A percentile compares a stretch with the other conserved stretches of the same genome.
These are phyloP conservation scores for Ia io DNA, from an alignment of 2,113 vertebrate species.

Conservation along the genomic window DNA sequence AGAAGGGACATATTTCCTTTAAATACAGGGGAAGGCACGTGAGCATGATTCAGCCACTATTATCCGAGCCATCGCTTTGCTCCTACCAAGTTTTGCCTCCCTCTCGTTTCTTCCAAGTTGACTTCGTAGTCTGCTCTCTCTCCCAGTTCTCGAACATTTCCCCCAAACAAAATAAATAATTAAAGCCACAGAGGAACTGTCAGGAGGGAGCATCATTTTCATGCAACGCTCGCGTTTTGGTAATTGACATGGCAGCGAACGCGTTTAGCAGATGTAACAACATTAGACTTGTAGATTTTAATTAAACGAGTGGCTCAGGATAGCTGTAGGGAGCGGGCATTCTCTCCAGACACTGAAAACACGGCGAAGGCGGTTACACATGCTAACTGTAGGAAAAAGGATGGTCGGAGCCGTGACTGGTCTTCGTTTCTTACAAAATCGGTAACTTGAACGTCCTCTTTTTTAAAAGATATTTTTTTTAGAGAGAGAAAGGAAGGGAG, in stretches of 20 bases:
- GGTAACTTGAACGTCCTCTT: slow-evolving; percentile 60
- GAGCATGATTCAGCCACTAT: slow-evolving; percentile 1
- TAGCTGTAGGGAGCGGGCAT: slow-evolving; percentile 85
- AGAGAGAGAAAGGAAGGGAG: no score
- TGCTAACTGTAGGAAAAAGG: slow-evolving; percentile 83
- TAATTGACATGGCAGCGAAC: slow-evolving; percentile 89
- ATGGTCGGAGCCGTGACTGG: slow-evolving; percentile 67
- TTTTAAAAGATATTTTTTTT: no score
- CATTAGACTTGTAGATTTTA: slow-evolving; percentile 91
- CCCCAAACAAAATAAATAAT: slow-evolving; percentile 84
- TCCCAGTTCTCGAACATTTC: slow-evolving; percentile 72
- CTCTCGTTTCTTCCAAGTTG: slow-evolving; percentile 65
- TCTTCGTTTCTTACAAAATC: slow-evolving; percentile 71
- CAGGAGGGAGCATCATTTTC: slow-evolving; percentile 88
- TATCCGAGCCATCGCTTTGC: slow-evolving; percentile 31
- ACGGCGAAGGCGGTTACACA: slow-evolving; percentile 85
- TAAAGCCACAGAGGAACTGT: slow-evolving; percentile 83
- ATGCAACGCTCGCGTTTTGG: slow-evolving; percentile 86
- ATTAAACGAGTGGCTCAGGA: slow-evolving; percentile 88
- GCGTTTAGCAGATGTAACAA: slow-evolving; percentile 89
- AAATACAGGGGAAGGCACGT: background rate
- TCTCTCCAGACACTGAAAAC: slow-evolving; percentile 85
- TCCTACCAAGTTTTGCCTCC: slow-evolving; percentile 53
- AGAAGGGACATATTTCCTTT: slow-evolving; percentile 21
- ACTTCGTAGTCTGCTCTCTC: slow-evolving; percentile 62